phyloP scores from a whole-genome alignment of 2,113 vertebrate species.

The Lasiurus borealis region DNA sequence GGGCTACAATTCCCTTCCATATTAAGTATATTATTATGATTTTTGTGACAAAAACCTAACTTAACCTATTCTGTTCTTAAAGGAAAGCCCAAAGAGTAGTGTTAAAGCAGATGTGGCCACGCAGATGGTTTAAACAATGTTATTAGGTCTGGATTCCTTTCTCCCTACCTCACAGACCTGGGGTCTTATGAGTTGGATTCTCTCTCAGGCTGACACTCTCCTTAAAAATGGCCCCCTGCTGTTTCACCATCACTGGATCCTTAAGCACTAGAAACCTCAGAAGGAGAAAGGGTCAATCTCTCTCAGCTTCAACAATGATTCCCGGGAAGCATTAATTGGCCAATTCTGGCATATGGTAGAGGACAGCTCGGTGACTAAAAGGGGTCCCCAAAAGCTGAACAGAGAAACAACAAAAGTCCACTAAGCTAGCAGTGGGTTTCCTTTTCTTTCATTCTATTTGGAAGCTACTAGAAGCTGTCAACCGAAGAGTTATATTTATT shows the following conservation, averaged over 20 bases:
- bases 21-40: not conserved
- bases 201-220: conserved; percentile 22
- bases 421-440: not conserved
- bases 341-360: not conserved
- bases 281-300: not conserved
- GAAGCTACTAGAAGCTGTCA: not conserved
- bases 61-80: not conserved
- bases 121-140: not conserved
- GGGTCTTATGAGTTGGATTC: not conserved
- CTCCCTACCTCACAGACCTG: not conserved
- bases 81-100: not conserved
- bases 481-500: not conserved
- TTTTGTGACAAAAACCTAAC: not conserved
- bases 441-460: not conserved
- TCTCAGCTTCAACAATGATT: not conserved
- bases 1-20: not conserved
- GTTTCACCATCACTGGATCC: not conserved
- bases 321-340: not conserved
- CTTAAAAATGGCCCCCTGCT: not conserved
- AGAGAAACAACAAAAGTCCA: not conserved
- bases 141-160: not conserved
- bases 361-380: not conserved
- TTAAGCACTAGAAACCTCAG: not conserved
- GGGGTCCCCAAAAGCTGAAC: not conserved
- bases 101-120: not conserved